Evolutionary conservation across 2,113 vertebrate genomes (phyloP).

Genomic region (Lichenostomus cassidix): DNA sequence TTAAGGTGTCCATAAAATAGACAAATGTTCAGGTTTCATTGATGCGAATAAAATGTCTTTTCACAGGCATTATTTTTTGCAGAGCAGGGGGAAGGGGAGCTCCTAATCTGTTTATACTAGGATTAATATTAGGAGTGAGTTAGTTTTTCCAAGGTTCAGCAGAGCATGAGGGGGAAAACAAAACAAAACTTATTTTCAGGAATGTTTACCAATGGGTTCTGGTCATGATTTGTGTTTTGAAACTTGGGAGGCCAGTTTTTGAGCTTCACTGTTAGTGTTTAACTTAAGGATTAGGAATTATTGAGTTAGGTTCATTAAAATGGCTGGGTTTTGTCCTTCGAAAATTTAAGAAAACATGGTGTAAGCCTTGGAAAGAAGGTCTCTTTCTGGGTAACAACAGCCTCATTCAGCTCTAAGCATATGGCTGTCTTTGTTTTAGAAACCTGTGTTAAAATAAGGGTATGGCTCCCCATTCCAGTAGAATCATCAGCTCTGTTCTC

Average conservation of each 20-base stretch:
- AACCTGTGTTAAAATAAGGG: slow-evolving; percentile 40
- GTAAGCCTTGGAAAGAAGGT: slow-evolving; percentile 43
- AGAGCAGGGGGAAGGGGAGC: slow-evolving; percentile 18
- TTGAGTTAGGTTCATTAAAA: slow-evolving; percentile 74
- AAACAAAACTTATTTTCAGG: slow-evolving; percentile 71
- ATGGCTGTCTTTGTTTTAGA: slow-evolving; percentile 59
- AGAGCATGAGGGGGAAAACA: slow-evolving; percentile 59
- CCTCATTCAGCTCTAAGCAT: slow-evolving; percentile 49
- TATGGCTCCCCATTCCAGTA: background rate
- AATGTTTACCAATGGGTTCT: slow-evolving; percentile 70
- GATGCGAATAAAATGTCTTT: background rate
- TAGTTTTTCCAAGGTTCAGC: slow-evolving; percentile 59
- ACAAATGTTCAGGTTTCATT: background rate
- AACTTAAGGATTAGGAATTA: slow-evolving; percentile 72
- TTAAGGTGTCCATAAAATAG: background rate
- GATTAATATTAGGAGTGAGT: slow-evolving; percentile 63
- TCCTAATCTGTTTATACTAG: slow-evolving; percentile 62
- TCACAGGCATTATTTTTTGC: slow-evolving; percentile 32
- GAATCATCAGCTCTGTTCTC: slow-evolving; percentile 42
- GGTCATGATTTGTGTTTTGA: slow-evolving; percentile 66
- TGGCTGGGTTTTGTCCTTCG: slow-evolving; percentile 55
- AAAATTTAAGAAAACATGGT: slow-evolving; percentile 66
- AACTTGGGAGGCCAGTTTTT: slow-evolving; percentile 61
- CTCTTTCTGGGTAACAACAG: slow-evolving; percentile 51
- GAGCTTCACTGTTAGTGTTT: slow-evolving; percentile 62